These are phyloP conservation scores for Ophioninae sp. DNA, from an alignment of 2,888 invertebrate genomes.

Conservation along the genomic window DNA sequence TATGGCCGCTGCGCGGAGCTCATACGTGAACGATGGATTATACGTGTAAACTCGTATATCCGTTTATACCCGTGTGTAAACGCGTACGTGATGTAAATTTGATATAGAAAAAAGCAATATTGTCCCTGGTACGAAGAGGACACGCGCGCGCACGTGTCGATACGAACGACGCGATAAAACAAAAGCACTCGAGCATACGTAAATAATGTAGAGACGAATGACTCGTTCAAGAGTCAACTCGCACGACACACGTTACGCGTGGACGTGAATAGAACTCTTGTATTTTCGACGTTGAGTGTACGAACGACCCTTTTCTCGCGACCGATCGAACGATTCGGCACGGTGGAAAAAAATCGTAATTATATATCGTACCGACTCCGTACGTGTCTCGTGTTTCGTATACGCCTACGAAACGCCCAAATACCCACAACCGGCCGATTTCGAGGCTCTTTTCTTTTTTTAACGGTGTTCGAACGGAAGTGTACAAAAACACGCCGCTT, in stretches of 20 bases:
- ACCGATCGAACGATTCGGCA: slow-evolving; percentile 10
- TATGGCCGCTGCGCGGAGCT: neutral
- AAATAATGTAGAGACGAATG: slow-evolving; percentile 30
- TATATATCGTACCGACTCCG: slow-evolving; percentile 1
- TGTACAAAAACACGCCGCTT: slow-evolving; percentile 33
- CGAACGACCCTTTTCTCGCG: slow-evolving; percentile 54
- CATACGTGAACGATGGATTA: slow-evolving; percentile 38
- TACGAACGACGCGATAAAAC: slow-evolving; percentile 56
- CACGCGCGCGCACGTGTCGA: slow-evolving; percentile 42
- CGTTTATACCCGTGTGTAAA: slow-evolving; percentile 37
- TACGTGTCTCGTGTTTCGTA: neutral
- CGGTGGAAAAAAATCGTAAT: slow-evolving; percentile 14
- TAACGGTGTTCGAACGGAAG: slow-evolving; percentile 17
- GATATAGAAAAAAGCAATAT: slow-evolving; percentile 75
- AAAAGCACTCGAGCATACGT: slow-evolving; percentile 53
- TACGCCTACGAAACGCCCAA: slow-evolving; percentile 18
- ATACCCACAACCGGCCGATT: slow-evolving; percentile 24
- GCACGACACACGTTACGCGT: neutral
- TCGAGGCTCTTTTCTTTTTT: slow-evolving; percentile 28
- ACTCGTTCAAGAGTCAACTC: slow-evolving; percentile 58
- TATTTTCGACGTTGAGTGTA: slow-evolving; percentile 63
- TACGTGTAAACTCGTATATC: slow-evolving; percentile 35
- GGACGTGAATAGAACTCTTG: slow-evolving; percentile 40
- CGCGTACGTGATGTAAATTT: slow-evolving; percentile 65
- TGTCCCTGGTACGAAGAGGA: slow-evolving; percentile 61